Conservation (phyloP, 2,888 invertebrate species). For the Neoaliturus tenellus region DNA sequence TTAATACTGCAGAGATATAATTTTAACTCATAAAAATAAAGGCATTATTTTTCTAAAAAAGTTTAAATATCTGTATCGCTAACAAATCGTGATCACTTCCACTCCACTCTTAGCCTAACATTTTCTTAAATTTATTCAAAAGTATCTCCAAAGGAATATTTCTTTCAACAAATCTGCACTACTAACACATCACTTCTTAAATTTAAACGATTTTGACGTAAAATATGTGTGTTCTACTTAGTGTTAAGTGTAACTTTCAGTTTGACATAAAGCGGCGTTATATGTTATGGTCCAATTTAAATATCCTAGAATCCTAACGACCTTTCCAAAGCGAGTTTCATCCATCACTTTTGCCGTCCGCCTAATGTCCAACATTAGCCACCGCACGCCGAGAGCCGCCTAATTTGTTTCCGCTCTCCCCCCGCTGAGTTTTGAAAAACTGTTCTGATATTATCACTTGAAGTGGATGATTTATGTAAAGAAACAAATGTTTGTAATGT, state of each 20-base stretch:
- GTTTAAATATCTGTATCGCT: too few relatives aligned
- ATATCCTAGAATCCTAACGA: slow-evolving; percentile 22
- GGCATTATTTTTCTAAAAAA: too few relatives aligned
- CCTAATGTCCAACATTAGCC: slow-evolving; percentile 18
- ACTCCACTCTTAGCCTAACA: too few relatives aligned
- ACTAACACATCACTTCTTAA: too few relatives aligned
- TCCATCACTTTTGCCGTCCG: not conserved
- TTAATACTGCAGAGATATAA: too few relatives aligned
- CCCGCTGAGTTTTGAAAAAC: slow-evolving; percentile 29
- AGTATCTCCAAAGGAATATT: too few relatives aligned
- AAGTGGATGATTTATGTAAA: not conserved
- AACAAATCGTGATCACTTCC: too few relatives aligned
- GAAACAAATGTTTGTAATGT: not conserved
- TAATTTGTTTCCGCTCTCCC: not conserved
- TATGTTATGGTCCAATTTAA: slow-evolving; percentile 13
- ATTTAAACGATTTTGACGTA: too few relatives aligned
- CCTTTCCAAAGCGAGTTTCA: not conserved
- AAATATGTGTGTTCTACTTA: too few relatives aligned
- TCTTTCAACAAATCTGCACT: too few relatives aligned
- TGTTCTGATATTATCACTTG: not conserved
- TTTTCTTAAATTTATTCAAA: too few relatives aligned
- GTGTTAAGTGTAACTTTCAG: not conserved
- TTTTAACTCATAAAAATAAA: too few relatives aligned
- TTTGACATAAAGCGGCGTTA: slow-evolving; percentile 7
- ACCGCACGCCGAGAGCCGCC: not conserved